Evolutionary conservation across 2,888 invertebrate genomes (phyloP).

Genomic region (Zaprionus obscuricornis): DNA sequence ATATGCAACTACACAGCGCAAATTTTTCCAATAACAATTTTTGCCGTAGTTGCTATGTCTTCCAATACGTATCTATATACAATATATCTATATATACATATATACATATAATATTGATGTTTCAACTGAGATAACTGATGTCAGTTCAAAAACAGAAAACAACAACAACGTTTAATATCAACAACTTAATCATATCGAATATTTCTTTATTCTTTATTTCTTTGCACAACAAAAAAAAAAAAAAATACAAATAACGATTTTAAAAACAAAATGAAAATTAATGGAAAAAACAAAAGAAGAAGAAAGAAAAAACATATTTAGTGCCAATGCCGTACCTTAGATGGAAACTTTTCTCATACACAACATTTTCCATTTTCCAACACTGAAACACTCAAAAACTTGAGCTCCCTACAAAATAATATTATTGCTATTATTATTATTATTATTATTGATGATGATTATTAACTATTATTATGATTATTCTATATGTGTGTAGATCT

Average conservation of each 20-base stretch:
- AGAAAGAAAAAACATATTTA: conserved; percentile 39
- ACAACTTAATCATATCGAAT: conserved; percentile 54
- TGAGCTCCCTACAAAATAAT: conserved; percentile 44
- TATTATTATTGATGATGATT: too few species aligned
- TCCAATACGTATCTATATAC: conserved; percentile 39
- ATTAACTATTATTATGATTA: too few species aligned
- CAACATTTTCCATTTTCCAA: conserved; percentile 1
- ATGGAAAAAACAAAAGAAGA: conserved; percentile 2
- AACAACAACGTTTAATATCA: conserved; percentile 59
- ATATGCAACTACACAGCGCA: conserved; percentile 46
- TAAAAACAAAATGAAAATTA: not conserved
- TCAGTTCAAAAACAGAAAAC: conserved; percentile 62
- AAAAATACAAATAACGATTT: conserved; percentile 4
- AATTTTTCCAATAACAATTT: conserved; percentile 22
- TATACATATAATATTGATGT: conserved; percentile 35
- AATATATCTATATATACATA: conserved; percentile 25
- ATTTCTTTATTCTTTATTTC: conserved; percentile 11
- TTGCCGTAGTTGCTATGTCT: conserved; percentile 55
- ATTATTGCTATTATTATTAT: conserved; percentile 27
- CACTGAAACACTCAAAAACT: conserved; percentile 1
- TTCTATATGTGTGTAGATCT: conserved; percentile 29
- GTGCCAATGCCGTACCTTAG: conserved; percentile 72
- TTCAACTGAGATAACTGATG: conserved; percentile 65
- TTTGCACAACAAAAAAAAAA: conserved; percentile 13
- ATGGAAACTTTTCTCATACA: conserved; percentile 23